phyloP scores from a whole-genome alignment of 2,888 invertebrate genomes.

The Oxyteleia sp. region DNA sequence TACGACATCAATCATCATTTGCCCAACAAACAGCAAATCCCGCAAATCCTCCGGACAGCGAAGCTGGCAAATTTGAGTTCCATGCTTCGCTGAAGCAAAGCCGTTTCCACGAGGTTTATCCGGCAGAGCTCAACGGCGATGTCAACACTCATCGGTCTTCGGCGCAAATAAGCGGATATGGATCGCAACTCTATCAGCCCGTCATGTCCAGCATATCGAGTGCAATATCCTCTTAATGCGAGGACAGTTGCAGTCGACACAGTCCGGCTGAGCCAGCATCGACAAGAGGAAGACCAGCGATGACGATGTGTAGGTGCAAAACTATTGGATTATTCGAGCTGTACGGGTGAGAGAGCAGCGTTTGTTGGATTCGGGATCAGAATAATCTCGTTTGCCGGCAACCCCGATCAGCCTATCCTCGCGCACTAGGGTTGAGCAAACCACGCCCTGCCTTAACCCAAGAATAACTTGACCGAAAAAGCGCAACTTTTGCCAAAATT shows the following conservation, averaged over 20 bases:
- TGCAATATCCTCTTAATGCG: conserved; percentile 71
- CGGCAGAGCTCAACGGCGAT: conserved; percentile 32
- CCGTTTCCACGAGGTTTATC: conserved; percentile 50
- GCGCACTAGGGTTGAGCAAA: conserved; percentile 83
- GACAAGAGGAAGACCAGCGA: conserved; percentile 48
- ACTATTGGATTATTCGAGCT: conserved; percentile 87
- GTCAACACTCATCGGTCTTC: conserved; percentile 74
- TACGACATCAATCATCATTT: conserved; percentile 36
- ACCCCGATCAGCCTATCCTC: conserved; percentile 86
- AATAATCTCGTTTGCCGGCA: conserved; percentile 87
- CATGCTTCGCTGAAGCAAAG: conserved; percentile 58
- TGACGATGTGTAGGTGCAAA: conserved; percentile 74
- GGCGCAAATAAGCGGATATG: conserved; percentile 68
- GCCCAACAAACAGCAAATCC: conserved; percentile 42
- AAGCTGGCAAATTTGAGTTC: conserved; percentile 52
- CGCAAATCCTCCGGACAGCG: conserved; percentile 37
- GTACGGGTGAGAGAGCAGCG: conserved; percentile 85
- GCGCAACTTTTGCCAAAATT: neutral
- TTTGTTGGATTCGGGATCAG: conserved; percentile 88
- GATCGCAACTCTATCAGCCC: conserved; percentile 64
- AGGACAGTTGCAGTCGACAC: conserved; percentile 32
- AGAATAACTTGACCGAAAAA: neutral
- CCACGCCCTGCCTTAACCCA: conserved; percentile 84
- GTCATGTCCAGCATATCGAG: conserved; percentile 60
- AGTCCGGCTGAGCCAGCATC: conserved; percentile 21